phyloP scores from a whole-genome alignment of 2,797 vertebrate genomes.

The Ceyx erithaca region DNA sequence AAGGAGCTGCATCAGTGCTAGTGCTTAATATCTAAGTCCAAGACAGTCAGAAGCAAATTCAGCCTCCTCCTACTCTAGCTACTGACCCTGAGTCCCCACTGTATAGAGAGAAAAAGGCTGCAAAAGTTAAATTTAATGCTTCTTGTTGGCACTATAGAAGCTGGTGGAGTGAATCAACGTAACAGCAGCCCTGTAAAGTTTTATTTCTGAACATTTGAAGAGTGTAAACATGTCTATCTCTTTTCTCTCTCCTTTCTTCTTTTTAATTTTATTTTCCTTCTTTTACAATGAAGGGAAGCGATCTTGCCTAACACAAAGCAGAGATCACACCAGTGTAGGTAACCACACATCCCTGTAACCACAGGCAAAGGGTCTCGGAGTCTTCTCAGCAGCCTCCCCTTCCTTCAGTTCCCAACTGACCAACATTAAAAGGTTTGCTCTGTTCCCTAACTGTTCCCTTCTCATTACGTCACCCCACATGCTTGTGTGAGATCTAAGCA shows the following conservation, averaged over 20 bases:
- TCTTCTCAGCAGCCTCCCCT: not conserved
- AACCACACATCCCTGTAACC: not conserved
- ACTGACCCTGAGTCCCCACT: not conserved
- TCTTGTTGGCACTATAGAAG: not conserved
- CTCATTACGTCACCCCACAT: not conserved
- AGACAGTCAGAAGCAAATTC: not conserved
- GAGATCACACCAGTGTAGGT: not conserved
- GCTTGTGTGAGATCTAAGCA: not conserved
- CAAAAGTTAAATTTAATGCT: not conserved
- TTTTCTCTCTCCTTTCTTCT: not conserved
- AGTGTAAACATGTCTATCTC: slow-evolving; percentile 14
- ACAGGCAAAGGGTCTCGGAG: not conserved
- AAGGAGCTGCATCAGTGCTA: not conserved
- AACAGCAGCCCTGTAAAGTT: not conserved
- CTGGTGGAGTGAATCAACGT: slow-evolving; percentile 1
- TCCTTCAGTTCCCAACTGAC: not conserved
- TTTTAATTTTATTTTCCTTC: not conserved
- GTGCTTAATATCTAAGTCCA: not conserved
- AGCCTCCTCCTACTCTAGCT: not conserved
- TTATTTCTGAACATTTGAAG: slow-evolving; percentile 32
- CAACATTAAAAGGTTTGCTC: not conserved
- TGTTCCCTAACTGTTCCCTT: not conserved
- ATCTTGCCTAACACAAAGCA: not conserved
- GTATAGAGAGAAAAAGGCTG: not conserved
- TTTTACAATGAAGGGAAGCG: not conserved